Evolutionary conservation across 2,113 vertebrate species (phyloP).

Genomic region (Centropus unirufus): DNA sequence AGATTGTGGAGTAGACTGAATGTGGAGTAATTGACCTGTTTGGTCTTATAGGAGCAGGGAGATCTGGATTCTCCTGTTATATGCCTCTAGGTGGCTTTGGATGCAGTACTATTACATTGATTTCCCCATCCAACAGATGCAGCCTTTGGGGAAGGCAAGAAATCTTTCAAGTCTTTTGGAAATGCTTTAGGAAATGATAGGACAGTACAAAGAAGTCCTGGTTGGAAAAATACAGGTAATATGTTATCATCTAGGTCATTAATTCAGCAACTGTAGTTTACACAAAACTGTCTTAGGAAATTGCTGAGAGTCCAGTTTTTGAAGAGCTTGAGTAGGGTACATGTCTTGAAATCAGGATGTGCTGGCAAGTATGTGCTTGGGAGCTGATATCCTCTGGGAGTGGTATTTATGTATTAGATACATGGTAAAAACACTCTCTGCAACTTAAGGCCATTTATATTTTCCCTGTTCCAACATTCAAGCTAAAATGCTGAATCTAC

Average conservation of each 20-base stretch:
- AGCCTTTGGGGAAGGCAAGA: neutral
- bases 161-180: neutral
- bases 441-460: slow-evolving; percentile 48
- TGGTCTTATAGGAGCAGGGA: neutral
- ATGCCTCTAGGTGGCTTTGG: neutral
- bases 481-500: slow-evolving; percentile 42
- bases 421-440: slow-evolving; percentile 38
- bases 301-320: slow-evolving; percentile 6
- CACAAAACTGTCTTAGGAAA: neutral
- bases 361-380: slow-evolving; percentile 1
- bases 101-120: neutral
- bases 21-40: neutral
- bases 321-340: neutral
- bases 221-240: neutral
- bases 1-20: neutral
- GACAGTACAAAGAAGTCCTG: neutral
- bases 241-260: neutral
- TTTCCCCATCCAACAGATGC: neutral
- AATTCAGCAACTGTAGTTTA: neutral
- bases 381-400: slow-evolving; percentile 28
- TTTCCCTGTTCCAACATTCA: neutral
- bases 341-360: slow-evolving; percentile 7
- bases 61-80: neutral
- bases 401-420: slow-evolving; percentile 45
- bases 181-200: neutral